Conservation (phyloP, 2,113 vertebrate genomes). For the Strix aluco region DNA sequence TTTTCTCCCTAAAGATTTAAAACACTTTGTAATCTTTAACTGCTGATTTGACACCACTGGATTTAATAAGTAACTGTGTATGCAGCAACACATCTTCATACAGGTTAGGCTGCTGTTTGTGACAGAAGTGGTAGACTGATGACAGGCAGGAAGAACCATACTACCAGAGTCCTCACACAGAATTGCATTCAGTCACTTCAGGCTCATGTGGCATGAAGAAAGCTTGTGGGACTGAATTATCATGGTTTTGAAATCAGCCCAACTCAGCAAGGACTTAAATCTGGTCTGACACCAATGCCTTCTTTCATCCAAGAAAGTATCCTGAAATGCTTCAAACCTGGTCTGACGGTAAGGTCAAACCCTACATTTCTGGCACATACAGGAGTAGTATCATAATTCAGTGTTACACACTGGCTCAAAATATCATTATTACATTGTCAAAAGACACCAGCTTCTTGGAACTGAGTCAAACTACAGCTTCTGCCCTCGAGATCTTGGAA, state of each 20-base stretch:
- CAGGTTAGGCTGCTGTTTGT: background rate
- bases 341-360: background rate
- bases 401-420: background rate
- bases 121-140: background rate
- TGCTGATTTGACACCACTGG: background rate
- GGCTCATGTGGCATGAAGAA: accelerated
- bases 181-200: background rate
- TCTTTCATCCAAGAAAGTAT: background rate
- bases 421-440: background rate
- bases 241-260: background rate
- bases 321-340: background rate
- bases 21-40: background rate
- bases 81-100: background rate
- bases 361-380: background rate
- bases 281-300: background rate
- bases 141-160: background rate
- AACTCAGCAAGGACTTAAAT: background rate
- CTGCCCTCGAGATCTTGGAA: background rate
- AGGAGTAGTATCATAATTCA: background rate
- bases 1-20: background rate
- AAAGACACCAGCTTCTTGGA: background rate
- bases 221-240: background rate
- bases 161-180: accelerated
- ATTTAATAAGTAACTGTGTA: background rate
- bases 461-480: background rate